Evolutionary conservation across 2,113 vertebrate genomes (phyloP).

Genomic region (Myanophis thanlyinensis): DNA sequence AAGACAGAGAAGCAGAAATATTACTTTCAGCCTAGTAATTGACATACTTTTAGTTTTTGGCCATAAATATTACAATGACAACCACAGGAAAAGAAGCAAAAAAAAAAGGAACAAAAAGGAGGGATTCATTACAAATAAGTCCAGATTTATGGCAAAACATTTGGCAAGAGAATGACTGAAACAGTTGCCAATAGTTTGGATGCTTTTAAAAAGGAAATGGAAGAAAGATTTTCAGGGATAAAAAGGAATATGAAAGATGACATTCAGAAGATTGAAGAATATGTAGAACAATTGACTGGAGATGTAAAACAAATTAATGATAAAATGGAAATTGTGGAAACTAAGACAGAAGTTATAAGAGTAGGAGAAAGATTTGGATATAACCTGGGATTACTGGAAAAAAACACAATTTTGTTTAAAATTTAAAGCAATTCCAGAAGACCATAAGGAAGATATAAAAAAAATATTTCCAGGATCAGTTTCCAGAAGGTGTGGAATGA

Average conservation of each 20-base stretch:
- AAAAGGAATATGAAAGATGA: background rate
- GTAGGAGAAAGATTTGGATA: background rate
- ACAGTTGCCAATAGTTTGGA: background rate
- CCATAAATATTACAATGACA: background rate
- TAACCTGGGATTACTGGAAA: background rate
- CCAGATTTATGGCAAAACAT: background rate
- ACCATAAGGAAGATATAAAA: background rate
- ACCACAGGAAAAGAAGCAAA: background rate
- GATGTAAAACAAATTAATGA: background rate
- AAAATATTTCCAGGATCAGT: background rate
- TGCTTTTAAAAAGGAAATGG: background rate
- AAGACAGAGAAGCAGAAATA: background rate
- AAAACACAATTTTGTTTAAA: background rate
- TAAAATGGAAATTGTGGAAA: background rate
- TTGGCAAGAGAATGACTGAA: background rate
- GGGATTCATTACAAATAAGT: background rate
- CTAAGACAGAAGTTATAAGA: background rate
- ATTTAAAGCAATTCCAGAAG: background rate
- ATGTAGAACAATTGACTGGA: background rate
- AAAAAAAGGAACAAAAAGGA: background rate
- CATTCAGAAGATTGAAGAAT: background rate
- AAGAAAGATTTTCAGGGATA: background rate
- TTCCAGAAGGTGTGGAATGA: background rate
- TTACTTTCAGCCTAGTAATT: background rate
- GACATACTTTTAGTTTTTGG: background rate